These are phyloP conservation scores for Pammene fasciana DNA, from an alignment of 2,888 invertebrate genomes.

Conservation along the genomic window DNA sequence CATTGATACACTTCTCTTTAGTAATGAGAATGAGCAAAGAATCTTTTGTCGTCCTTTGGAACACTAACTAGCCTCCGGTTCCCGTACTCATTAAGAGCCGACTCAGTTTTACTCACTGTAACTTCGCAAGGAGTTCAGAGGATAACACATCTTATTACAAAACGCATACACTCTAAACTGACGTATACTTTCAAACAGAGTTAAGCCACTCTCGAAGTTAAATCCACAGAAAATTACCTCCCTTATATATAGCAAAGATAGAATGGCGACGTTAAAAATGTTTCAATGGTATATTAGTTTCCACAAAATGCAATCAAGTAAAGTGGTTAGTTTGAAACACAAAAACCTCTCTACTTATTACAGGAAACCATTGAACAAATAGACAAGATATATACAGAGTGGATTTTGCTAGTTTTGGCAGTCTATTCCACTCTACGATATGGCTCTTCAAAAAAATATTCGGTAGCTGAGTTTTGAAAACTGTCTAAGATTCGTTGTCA, in stretches of 20 bases:
- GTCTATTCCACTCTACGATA: too few species aligned
- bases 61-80: constrained; percentile 13
- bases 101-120: not conserved
- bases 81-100: constrained; percentile 5
- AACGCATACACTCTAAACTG: not conserved
- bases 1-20: not conserved
- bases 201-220: not conserved
- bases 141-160: not conserved
- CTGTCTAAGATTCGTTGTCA: too few species aligned
- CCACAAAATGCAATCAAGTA: not conserved
- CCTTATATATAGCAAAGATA: not conserved
- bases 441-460: too few species aligned
- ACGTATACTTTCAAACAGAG: not conserved
- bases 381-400: too few species aligned
- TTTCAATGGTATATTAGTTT: not conserved
- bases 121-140: not conserved
- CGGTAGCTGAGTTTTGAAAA: too few species aligned
- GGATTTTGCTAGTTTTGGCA: too few species aligned
- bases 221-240: not conserved
- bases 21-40: constrained; percentile 9
- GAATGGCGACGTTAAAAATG: not conserved
- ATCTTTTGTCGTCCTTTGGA: constrained; percentile 7
- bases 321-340: too few species aligned
- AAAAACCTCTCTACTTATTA: too few species aligned
- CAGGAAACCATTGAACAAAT: too few species aligned